phyloP scores from a whole-genome alignment of 2,113 vertebrate genomes.

The Phaethon lepturus region DNA sequence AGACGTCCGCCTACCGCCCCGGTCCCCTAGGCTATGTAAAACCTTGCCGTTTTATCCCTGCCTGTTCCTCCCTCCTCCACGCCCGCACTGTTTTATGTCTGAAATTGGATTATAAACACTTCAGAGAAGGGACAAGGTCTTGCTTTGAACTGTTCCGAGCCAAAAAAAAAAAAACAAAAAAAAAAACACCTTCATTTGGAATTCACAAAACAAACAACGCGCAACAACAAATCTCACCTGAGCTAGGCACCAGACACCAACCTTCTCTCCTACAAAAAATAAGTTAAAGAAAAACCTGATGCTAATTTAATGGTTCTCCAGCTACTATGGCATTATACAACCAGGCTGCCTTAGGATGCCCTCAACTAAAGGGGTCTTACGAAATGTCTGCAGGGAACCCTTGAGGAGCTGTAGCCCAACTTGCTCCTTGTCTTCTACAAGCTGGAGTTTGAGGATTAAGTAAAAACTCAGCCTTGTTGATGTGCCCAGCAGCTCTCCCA shows the following conservation, averaged over 20 bases:
- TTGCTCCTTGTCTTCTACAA: not conserved
- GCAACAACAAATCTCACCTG: conserved; percentile 19
- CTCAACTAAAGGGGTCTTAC: not conserved
- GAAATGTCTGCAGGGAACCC: not conserved
- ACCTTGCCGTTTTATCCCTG: not conserved
- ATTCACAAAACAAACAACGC: conserved; percentile 30
- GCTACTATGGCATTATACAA: not conserved
- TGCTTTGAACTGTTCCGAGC: conserved; percentile 13
- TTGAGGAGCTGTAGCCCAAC: not conserved
- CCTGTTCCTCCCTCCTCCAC: conserved; percentile 1
- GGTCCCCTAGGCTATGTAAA: not conserved
- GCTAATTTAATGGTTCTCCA: not conserved
- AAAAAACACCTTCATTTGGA: not conserved
- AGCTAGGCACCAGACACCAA: not conserved
- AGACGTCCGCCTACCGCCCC: not conserved
- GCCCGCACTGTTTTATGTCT: not conserved
- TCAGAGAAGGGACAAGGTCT: conserved; percentile 45
- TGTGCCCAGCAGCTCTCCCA: not conserved
- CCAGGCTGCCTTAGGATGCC: not conserved
- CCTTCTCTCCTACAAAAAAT: not conserved
- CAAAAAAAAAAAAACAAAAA: not conserved
- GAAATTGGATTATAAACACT: conserved; percentile 24
- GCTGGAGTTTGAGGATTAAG: not conserved
- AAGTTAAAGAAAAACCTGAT: not conserved
- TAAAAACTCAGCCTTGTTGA: not conserved